Evolutionary conservation across 2,888 invertebrate genomes (phyloP), one percentile per base, ranked within the genome.

Genomic region (Pollenia labialis): DNA sequence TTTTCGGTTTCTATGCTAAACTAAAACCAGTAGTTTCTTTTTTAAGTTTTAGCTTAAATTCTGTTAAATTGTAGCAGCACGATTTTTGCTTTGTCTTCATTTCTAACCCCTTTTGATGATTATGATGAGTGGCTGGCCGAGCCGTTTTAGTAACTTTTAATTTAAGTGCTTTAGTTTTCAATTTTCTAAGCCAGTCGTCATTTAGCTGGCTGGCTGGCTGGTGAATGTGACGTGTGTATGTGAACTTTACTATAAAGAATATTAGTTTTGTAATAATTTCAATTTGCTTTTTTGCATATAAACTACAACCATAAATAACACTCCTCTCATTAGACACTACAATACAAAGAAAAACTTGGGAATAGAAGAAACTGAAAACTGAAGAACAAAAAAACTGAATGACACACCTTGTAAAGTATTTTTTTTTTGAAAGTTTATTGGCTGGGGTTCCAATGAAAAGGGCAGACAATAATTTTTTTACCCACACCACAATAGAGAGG

Each of bases 331-430:
- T 85, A 74, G 85, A 60, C 56, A 60, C 68, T 50, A 50, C 52
- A 42, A 66, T 23, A 56, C 6, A 3, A 76, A 12, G 42, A 77
- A 46, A 32, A 74, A 50, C 7, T 18, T 56, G 62, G 68, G 14
- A 54, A 58, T 16, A 23, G 14, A 18, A 48, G 32, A 62, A 71
- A 60, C 52, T 62, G 54, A 69, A 69, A 46, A 54, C 42, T 23
- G 46, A 46, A 46, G 23, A 48, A 66, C 23, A 23, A 23, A 18
- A 60, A 71, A 68, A 50, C 44, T 14, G 42, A 64, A 75, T 80
- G 86, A 87, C 86, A 87, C 86, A 87, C 86, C 86, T 87, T 83
- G 71, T 82, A 69, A 68, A 82, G 82, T 79, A 82, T 79, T 85
- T 83, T 76, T 72, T 23, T 58, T 58, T 66, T 40, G 23, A 50